These are phyloP conservation scores for Leptinotarsa texana DNA, from an alignment of 1,140 invertebrate genomes.

Conservation along the genomic window DNA sequence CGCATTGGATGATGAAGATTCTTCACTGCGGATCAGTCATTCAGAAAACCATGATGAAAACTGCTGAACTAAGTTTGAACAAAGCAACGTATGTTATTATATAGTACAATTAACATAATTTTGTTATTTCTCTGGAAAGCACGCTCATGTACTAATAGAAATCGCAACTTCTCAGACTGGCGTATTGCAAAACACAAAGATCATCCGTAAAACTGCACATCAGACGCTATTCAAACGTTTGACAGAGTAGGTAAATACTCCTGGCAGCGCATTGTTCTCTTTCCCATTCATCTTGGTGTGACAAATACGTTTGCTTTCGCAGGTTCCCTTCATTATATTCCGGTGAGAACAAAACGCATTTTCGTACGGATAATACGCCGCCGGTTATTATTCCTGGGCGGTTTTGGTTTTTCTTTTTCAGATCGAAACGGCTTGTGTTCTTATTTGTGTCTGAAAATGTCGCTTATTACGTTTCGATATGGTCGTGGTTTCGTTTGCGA, in stretches of 20 bases:
- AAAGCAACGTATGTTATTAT: too few relatives aligned
- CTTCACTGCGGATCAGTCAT: too few relatives aligned
- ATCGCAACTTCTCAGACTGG: neutral
- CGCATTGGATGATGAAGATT: too few relatives aligned
- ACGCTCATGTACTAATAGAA: too few relatives aligned
- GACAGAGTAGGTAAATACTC: conserved; percentile 17
- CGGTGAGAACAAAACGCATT: conserved; percentile 9
- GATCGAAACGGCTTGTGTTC: neutral
- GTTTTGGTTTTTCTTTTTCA: neutral
- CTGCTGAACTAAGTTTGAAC: too few relatives aligned
- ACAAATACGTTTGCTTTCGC: conserved; percentile 13
- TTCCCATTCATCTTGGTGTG: conserved; percentile 15
- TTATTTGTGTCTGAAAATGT: conserved; percentile 1
- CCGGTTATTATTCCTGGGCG: neutral
- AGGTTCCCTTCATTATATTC: conserved; percentile 11
- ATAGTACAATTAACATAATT: too few relatives aligned
- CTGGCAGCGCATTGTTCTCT: conserved; percentile 13
- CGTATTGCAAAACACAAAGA: neutral
- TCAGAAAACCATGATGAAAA: too few relatives aligned
- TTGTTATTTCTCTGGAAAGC: too few relatives aligned
- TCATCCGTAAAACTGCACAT: neutral
- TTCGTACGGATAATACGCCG: conserved; percentile 1
- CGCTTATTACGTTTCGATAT: neutral
- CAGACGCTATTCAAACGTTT: conserved; percentile 9
- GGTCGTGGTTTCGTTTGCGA: neutral